Evolutionary conservation across 2,888 invertebrate species (phyloP), one percentile per base, ranked within the genome.

Genomic region (Epirrhoe alternata): DNA sequence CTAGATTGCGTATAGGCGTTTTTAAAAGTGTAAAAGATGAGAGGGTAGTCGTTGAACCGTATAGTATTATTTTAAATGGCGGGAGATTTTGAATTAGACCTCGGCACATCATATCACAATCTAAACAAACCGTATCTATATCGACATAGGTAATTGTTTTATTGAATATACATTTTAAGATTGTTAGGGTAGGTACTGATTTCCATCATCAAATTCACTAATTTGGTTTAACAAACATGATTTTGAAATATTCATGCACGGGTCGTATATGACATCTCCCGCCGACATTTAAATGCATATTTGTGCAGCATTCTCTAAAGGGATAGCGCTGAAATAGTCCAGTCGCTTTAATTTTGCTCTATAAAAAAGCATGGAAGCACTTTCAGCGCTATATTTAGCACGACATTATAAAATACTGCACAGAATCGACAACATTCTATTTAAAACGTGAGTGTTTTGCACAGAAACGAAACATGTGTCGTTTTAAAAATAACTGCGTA

Each of bases 1-100:
- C 86, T 89, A 87, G 79, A 80, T 86, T 85, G 83, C 85, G 79
- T 83, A 82, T 83, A 88, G 86, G 74, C 75, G 73, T 75, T 75
- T 77, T 74, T 69, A 74, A 71, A 76, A 73, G 71, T 71, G 66
- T 69, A 73, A 73, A 72, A 72, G 71, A 71, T 73, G 70, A 72
- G 73, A 74, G 71, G 74, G 73, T 69, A 69, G 71, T 74, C 70
- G 70, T 77, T 74, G 70, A 75, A 75, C 76, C 57, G 69, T 72
- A 74, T 73, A 70, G 74, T 59, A 33, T 56, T 57, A 52, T 57
- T 62, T 35, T 3, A 49, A 55, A 38, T 59, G 64, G 64, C 67
- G 50, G 67, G 69, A 69, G 67, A 64, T 58, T 45, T 12, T 12
- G 38, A 12, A 42, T 42, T 42, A 3, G 38, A 42, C 12, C 38